Evolutionary conservation across 2,888 invertebrate species (phyloP).

Genomic region (Mythimna loreyi): DNA sequence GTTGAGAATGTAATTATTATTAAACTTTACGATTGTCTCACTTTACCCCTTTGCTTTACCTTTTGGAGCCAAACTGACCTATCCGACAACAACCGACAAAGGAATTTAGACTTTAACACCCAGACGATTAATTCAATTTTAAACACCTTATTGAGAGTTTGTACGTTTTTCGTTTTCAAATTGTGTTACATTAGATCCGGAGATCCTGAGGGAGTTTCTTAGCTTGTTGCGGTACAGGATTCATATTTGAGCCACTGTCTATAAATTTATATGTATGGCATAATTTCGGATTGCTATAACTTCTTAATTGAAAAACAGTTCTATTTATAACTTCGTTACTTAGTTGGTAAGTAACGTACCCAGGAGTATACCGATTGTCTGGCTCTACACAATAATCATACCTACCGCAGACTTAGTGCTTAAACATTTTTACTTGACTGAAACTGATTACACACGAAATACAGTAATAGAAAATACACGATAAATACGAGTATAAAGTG

Average conservation of each 20-base stretch:
- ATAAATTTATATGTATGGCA: constrained; percentile 79
- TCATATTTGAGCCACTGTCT: constrained; percentile 87
- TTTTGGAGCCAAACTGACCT: constrained; percentile 66
- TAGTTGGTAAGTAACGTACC: background rate
- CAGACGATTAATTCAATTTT: constrained; percentile 35
- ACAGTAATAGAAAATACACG: no score
- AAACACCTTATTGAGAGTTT: constrained; percentile 12
- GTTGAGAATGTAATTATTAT: constrained; percentile 91
- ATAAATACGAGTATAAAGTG: no score
- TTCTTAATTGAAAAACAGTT: constrained; percentile 66
- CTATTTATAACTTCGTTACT: constrained; percentile 10
- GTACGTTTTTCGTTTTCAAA: constrained; percentile 61
- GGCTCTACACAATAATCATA: background rate
- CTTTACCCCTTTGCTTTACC: constrained; percentile 87
- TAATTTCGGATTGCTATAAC: constrained; percentile 58
- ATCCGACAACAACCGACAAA: constrained; percentile 61
- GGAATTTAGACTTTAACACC: constrained; percentile 63
- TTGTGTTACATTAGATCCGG: constrained; percentile 78
- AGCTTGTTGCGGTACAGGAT: constrained; percentile 88
- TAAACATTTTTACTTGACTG: no score
- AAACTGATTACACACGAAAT: no score
- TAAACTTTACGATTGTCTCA: constrained; percentile 91
- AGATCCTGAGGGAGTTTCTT: constrained; percentile 90
- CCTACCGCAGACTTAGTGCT: background rate
- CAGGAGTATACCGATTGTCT: background rate